Evolutionary conservation across 2,113 vertebrate species (phyloP), one percentile per base, ranked within the genome.

Genomic region (Neoarius graeffei): DNA sequence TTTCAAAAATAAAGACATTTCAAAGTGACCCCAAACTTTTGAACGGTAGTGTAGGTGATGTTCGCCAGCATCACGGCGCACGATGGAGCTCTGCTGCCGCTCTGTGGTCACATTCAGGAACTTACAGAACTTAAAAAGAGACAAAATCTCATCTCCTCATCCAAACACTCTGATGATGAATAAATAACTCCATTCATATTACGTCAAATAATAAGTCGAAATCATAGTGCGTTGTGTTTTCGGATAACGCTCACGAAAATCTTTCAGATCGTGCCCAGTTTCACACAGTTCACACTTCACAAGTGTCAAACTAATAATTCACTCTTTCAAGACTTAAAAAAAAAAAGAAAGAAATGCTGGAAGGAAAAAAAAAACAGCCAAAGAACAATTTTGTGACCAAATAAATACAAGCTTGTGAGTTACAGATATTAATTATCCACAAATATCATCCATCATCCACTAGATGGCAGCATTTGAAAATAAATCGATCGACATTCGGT

Each of bases 51-150:
- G n/a, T n/a, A n/a, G n/a, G 3, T 42, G 42, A 42, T 42, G 42
- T 42, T 42, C 42, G 42, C 42, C 2, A 13, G 54, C 48, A 77
- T 84, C 48, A 23, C 4, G 54, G 35, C 14, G 25, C 1, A 42
- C 23, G 35, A 48, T 83, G 17, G 62, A 81, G 84, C 91, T 88
- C 87, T 93, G 73, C 91, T 92, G 91, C 92, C 35, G 77, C 91
- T 93, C 88, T 90, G 91, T 89, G 94, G 92, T 81, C 19, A 66
- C 27, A 0, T 20, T 10, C 1, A 42, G 52, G 54, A 89, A 90
- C 20, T 42, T 42, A 3, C 42, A 42, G 42, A 15, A 35, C 13
- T 73, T 48, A 8, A 19, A 71, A 7, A 19, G 2, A 73, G 69
- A 15, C 5, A 73, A 14, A 2, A 7, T 42, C 30, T 42, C 13